A percentile compares a stretch with the other conserved stretches of the same genome.
These are phyloP conservation scores for Nyctereutes procyonoides DNA, from an alignment of 2,113 vertebrate genomes.

Conservation along the genomic window DNA sequence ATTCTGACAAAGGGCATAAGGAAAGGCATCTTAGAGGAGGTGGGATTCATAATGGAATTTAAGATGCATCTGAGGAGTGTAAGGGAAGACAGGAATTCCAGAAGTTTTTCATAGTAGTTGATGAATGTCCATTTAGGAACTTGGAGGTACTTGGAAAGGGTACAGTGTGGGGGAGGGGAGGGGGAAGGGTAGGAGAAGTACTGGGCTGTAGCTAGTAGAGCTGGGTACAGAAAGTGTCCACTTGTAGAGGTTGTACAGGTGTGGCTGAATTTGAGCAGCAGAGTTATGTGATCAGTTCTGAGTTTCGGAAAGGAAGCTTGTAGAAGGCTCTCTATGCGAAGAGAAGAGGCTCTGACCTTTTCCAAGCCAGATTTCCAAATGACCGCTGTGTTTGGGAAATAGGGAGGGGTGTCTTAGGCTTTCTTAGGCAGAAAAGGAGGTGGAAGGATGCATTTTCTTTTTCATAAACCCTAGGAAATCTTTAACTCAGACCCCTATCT, in stretches of 20 bases:
- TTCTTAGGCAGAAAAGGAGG: constrained; percentile 2
- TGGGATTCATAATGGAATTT: not conserved
- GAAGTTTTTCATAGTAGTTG: not conserved
- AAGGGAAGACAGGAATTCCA: not conserved
- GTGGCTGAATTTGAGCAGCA: not conserved
- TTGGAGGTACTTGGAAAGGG: not conserved
- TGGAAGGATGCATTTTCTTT: constrained; percentile 56
- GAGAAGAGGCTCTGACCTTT: not conserved
- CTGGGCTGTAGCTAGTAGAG: not conserved
- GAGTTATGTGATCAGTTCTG: not conserved
- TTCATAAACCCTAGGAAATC: constrained; percentile 62
- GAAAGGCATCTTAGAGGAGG: not conserved
- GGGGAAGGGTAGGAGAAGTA: not conserved
- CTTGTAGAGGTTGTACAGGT: not conserved
- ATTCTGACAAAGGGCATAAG: not conserved
- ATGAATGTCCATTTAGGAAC: not conserved
- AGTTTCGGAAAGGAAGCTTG: not conserved
- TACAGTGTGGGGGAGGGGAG: not conserved
- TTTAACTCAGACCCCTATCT: constrained; percentile 72
- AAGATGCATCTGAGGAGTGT: not conserved
- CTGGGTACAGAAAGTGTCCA: not conserved
- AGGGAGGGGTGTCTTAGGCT: not conserved
- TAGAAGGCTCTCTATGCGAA: not conserved
- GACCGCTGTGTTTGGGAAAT: not conserved
- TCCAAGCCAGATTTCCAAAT: not conserved